Evolutionary conservation across 2,797 vertebrate species (phyloP), one percentile per base, ranked within the genome.

Genomic region (Ispidina lecontei): DNA sequence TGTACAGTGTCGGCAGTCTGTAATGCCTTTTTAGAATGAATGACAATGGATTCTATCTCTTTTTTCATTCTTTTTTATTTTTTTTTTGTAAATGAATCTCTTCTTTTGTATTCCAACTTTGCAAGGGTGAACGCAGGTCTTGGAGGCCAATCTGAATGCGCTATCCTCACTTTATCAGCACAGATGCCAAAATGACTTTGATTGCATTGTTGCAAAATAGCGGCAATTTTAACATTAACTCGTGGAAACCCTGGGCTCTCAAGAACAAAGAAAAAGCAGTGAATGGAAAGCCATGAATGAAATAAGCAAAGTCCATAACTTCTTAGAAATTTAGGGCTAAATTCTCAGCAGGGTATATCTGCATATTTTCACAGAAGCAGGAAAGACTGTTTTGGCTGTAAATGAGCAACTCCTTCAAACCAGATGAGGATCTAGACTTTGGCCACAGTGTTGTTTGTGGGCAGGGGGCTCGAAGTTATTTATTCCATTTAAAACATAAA

Each of bases 31-130:
- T 98, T 98, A 98, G 98, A 98, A 98, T 98, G 98, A 98, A 98
- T 98, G 98, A 98, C 98, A 98, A 98, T 72, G 95, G 97, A 97
- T 97, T 97, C 96, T 91, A 96, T 98, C 95, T 98, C 96, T 97
- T 88, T 83, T 59, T 44, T 18, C 21, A 21, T 58, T 64, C 51
- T 62, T 71, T 41, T 25, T 49, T 43, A 37, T 75, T 62, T 51
- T 52, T 28, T 44, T 84, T 85, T 84, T 76, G 43, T 67, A 69
- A 89, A 98, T 96, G 98, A 98, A 98, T 98, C 98, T 98, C 98
- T 98, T 98, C 98, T 98, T 99, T 97, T 95, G 97, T 97, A 99
- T 99, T 98, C 98, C 98, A 97, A 98, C 98, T 98, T 98, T 97
- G 97, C 97, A 89, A 96, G 97, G 97, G 97, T 95, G 97, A 97